Evolutionary conservation across 2,888 invertebrate species (phyloP).

Genomic region (Andrena flavipes): DNA sequence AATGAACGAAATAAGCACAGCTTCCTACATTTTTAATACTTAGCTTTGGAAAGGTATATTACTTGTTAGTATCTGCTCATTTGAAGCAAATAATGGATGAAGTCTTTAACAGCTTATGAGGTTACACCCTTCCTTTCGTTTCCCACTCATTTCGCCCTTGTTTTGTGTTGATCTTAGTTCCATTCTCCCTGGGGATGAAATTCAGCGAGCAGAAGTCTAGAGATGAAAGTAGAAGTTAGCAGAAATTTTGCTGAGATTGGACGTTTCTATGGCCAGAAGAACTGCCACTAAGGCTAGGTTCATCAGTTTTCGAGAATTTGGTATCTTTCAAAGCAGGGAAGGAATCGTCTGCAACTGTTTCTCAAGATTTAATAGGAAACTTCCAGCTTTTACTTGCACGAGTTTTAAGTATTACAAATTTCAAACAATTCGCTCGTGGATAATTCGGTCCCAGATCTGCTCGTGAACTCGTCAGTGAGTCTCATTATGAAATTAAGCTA

Average conservation of each 20-base stretch:
- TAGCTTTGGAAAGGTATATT: neutral
- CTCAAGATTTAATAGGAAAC: slow-evolving; percentile 19
- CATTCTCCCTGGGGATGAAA: slow-evolving; percentile 34
- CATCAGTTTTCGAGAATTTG: slow-evolving; percentile 42
- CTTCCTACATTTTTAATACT: neutral
- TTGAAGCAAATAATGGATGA: neutral
- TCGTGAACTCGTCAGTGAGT: too few relatives aligned
- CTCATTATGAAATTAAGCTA: neutral
- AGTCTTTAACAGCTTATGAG: slow-evolving; percentile 30
- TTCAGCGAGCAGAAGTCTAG: slow-evolving; percentile 35
- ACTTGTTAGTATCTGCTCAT: slow-evolving; percentile 6
- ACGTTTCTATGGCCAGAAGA: slow-evolving; percentile 32
- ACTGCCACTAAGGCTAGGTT: slow-evolving; percentile 39
- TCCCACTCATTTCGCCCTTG: slow-evolving; percentile 39
- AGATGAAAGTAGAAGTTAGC: slow-evolving; percentile 60
- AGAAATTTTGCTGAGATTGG: slow-evolving; percentile 58
- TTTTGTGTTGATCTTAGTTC: slow-evolving; percentile 52
- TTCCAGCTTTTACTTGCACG: neutral
- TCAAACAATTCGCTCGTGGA: neutral
- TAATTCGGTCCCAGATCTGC: neutral
- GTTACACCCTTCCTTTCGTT: slow-evolving; percentile 20
- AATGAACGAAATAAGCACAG: neutral
- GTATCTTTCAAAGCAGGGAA: slow-evolving; percentile 37
- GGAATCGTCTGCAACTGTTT: slow-evolving; percentile 21
- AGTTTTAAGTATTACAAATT: slow-evolving; percentile 32